Evolutionary conservation across 2,888 invertebrate genomes (phyloP).

Genomic region (Ganaspis brasiliensis): DNA sequence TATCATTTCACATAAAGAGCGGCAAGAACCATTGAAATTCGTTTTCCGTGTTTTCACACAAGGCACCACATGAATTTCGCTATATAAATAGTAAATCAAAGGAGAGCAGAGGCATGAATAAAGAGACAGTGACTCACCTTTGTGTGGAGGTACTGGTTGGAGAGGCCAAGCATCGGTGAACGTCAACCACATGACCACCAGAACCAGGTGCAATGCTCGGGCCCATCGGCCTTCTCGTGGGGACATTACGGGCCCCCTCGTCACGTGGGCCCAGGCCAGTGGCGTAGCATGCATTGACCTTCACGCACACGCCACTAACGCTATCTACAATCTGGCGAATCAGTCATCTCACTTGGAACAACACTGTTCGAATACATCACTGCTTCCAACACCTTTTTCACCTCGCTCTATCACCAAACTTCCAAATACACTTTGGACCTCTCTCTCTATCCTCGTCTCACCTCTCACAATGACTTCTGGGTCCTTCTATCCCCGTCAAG

Average conservation of each 20-base stretch:
- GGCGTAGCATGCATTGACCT: conserved; percentile 72
- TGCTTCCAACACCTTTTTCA: conserved; percentile 54
- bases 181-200: conserved; percentile 62
- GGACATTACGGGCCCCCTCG: conserved; percentile 62
- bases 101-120: conserved; percentile 16
- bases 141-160: conserved; percentile 72
- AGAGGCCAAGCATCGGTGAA: conserved; percentile 72
- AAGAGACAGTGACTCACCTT: conserved; percentile 68
- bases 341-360: conserved; percentile 70
- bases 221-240: conserved; percentile 58
- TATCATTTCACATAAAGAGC: not conserved
- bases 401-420: conserved; percentile 6
- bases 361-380: conserved; percentile 72
- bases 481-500: not conserved
- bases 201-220: conserved; percentile 66
- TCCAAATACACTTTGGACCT: conserved; percentile 1
- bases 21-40: not conserved
- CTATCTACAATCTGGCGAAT: conserved; percentile 72
- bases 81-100: conserved; percentile 21
- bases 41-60: not conserved
- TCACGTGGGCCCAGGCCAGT: conserved; percentile 67
- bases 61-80: not conserved
- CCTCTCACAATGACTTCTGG: not conserved
- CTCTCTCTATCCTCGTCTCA: conserved; percentile 26
- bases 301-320: conserved; percentile 66